Base-by-base conservation (phyloP, 2,888 invertebrate species). In the Drosophila prostipennis region DNA sequence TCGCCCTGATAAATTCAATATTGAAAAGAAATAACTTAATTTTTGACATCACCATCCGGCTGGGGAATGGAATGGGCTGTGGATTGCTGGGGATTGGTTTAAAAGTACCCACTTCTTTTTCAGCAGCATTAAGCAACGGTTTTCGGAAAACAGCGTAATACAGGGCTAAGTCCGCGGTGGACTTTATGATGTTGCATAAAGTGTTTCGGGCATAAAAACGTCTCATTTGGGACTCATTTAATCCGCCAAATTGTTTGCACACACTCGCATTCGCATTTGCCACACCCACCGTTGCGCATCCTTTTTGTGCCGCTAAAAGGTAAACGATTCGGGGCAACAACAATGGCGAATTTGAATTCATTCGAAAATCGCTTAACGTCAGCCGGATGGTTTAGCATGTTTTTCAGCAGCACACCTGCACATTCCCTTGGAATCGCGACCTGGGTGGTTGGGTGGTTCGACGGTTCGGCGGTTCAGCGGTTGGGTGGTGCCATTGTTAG, bases 1-100 rank as follows among this genome's bases (percentile, higher is more conserved):
- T 77, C 79, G 74, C 69, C 68, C 74, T 91, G 82, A 89, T 89
- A 89, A 90, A 90, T 91, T 90, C 77, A 90, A 91, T 90, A 90
- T 90, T 89, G 90, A 78, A 89, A 81, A 82, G 81, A 86, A 88
- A 90, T 90, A 90, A 90, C 89, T 89, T 71, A 90, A 90, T 90
- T 90, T 82, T 83, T 58, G 58, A 60, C 61, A 67, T 68, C 68
- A 58, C 51, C 68, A 58, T 48, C 8, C 51, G 45, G 14, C 32
- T 4, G 58, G 56, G 29, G 29, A 29, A 7, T 34, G 23, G 54
- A 48, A n/a, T 10, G 68, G 39, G 14, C 11, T 7, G 29, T 29
- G 7, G 11, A 34, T 11, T 34, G 52, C 49, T 37, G 29, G 53
- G 46, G 52, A 60, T 61, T 65, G 37, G 26, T 46, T 40, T 63